Conservation (phyloP, 1,140 invertebrate genomes). For the Drosophila paulistorum region DNA sequence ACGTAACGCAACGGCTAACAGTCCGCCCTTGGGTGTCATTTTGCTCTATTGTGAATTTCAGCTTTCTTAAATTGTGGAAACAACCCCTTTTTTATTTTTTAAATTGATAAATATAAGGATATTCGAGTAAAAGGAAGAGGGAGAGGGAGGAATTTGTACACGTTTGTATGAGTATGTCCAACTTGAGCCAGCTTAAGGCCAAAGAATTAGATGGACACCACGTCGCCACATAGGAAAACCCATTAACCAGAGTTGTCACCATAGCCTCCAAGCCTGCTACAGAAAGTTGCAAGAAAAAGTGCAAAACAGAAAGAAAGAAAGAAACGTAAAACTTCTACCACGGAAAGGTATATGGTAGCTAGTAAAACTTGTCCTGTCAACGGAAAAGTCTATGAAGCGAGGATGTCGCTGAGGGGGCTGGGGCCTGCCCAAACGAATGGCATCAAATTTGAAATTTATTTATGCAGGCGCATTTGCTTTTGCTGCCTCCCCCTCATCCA, state of each 20-base stretch:
- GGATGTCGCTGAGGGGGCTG: constrained; percentile 23
- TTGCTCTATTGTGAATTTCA: constrained; percentile 10
- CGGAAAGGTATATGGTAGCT: background rate
- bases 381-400: background rate
- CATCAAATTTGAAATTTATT: constrained; percentile 62
- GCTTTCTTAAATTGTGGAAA: constrained; percentile 6
- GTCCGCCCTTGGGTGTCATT: constrained; percentile 57
- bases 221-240: background rate
- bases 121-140: too few relatives aligned
- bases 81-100: background rate
- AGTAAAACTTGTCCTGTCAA: constrained; percentile 24
- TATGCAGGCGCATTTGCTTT: constrained; percentile 36
- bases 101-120: constrained; percentile 37
- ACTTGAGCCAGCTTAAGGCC: constrained; percentile 47
- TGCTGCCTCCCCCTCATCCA: background rate
- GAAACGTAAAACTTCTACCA: background rate
- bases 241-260: constrained; percentile 11
- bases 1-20: background rate
- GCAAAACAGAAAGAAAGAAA: background rate
- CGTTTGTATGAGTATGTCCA: background rate
- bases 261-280: constrained; percentile 40
- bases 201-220: constrained; percentile 15
- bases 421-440: constrained; percentile 49
- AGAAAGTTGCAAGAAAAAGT: constrained; percentile 27
- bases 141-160: constrained; percentile 20